These are phyloP conservation scores for Himalopsyche kuldschensis DNA, from an alignment of 2,888 invertebrate species.

Conservation along the genomic window DNA sequence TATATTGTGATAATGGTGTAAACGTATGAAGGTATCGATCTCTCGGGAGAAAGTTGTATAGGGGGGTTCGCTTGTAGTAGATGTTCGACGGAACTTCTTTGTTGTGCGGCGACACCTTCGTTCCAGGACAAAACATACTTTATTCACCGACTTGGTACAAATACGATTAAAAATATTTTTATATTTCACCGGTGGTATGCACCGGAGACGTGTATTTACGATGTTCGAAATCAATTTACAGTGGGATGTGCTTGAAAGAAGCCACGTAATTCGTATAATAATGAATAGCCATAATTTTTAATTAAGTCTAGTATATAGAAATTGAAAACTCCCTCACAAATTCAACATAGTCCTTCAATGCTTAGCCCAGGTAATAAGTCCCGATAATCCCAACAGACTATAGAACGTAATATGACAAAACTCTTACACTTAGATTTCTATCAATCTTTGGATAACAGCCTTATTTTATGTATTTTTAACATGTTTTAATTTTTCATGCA, in stretches of 20 bases:
- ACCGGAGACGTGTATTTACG: conserved; percentile 4
- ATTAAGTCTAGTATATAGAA: conserved; percentile 26
- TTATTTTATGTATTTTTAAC: neutral
- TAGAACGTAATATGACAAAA: neutral
- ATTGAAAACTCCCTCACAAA: neutral
- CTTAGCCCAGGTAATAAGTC: neutral
- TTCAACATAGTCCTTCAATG: neutral
- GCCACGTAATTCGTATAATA: conserved; percentile 35
- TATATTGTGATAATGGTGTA: conserved; percentile 4
- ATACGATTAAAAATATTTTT: conserved; percentile 33
- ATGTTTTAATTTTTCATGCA: neutral
- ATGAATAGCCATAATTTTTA: conserved; percentile 25
- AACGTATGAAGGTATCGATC: neutral
- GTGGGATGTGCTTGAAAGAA: conserved; percentile 40
- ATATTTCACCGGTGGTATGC: conserved; percentile 24
- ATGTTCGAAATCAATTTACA: conserved; percentile 39
- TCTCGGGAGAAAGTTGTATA: neutral
- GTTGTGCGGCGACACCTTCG: neutral
- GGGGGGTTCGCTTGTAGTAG: neutral
- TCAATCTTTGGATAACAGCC: neutral
- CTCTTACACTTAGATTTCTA: neutral
- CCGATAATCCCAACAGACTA: neutral
- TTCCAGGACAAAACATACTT: conserved; percentile 9
- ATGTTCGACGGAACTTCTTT: neutral
- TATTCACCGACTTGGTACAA: conserved; percentile 39